Conservation (phyloP, 2,888 invertebrate genomes). For the Cinara cedri region DNA sequence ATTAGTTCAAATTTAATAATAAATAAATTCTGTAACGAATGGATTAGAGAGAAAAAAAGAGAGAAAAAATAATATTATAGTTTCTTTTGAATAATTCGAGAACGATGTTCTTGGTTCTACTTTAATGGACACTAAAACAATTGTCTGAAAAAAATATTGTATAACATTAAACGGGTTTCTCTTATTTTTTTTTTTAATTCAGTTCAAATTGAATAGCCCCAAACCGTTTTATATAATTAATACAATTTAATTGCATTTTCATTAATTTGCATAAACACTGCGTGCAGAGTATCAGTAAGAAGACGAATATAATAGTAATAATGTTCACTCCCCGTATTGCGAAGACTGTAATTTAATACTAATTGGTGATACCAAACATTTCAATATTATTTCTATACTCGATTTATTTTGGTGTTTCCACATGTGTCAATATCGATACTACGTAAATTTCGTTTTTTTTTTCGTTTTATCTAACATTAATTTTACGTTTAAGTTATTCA, state of each 20-base stretch:
- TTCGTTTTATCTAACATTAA: too few relatives aligned
- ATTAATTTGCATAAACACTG: slow-evolving; percentile 49
- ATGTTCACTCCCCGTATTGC: too few relatives aligned
- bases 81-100: slow-evolving; percentile 23
- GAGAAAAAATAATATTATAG: neutral
- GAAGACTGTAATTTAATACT: neutral
- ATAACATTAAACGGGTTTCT: too few relatives aligned
- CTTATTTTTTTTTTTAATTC: slow-evolving; percentile 23
- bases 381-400: too few relatives aligned
- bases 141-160: neutral
- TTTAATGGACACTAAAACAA: neutral
- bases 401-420: too few relatives aligned
- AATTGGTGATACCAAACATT: neutral
- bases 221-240: slow-evolving; percentile 27
- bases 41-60: neutral
- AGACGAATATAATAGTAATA: too few relatives aligned
- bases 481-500: too few relatives aligned
- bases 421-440: too few relatives aligned
- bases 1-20: neutral
- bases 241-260: slow-evolving; percentile 50
- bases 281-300: neutral
- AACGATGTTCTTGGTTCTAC: slow-evolving; percentile 9
- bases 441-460: too few relatives aligned
- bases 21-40: neutral
- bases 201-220: slow-evolving; percentile 19